These are phyloP conservation scores for Bombus fervidus DNA, from an alignment of 1,140 invertebrate species.

Conservation along the genomic window DNA sequence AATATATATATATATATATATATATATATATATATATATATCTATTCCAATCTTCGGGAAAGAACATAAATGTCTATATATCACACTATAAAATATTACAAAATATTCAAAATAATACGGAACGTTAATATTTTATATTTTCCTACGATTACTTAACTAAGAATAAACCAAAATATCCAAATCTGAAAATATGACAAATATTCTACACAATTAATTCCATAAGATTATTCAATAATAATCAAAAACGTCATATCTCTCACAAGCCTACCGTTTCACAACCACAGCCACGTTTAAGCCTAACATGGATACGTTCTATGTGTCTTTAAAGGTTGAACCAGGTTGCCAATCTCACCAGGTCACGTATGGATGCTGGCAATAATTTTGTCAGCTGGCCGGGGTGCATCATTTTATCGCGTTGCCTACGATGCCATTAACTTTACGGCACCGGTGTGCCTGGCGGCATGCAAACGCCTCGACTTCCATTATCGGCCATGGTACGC, in stretches of 20 bases:
- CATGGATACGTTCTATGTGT: background rate
- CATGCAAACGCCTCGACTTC: constrained; percentile 66
- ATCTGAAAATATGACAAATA: too few species aligned
- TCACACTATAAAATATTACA: too few species aligned
- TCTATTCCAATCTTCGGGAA: background rate
- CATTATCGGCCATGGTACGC: constrained; percentile 62
- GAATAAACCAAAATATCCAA: too few species aligned
- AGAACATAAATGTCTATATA: too few species aligned
- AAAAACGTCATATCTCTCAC: background rate
- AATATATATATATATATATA: background rate
- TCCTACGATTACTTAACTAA: too few species aligned
- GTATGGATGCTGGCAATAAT: constrained; percentile 23
- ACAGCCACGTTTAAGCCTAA: background rate
- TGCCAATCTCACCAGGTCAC: background rate
- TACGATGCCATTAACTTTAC: constrained; percentile 65
- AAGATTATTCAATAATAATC: too few species aligned
- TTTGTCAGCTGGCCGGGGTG: constrained; percentile 53
- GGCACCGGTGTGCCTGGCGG: constrained; percentile 56
- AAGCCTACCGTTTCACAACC: background rate
- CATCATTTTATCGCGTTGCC: constrained; percentile 62
- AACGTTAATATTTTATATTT: too few species aligned
- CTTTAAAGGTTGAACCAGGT: background rate
- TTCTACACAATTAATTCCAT: too few species aligned
- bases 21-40: too few species aligned
- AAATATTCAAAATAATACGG: too few species aligned